Percentiles rank a stretch among this genome's conserved stretches.
Evolutionary conservation across 2,888 invertebrate species (phyloP).

Genomic region (Melipona beecheii): DNA sequence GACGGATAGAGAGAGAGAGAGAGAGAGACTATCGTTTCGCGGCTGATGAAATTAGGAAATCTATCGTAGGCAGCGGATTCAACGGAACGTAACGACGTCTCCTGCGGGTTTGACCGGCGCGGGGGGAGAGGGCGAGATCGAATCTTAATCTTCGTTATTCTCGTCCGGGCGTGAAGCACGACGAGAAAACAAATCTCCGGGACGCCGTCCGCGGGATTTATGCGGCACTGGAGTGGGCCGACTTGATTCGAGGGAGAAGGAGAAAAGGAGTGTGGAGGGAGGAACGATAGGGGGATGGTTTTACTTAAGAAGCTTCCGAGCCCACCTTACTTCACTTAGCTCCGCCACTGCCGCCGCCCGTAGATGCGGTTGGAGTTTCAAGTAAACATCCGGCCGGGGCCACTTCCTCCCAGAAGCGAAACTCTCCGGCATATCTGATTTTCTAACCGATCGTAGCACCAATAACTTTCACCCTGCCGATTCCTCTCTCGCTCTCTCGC

Average conservation of each 20-base stretch:
- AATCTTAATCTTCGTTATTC: conserved; percentile 68
- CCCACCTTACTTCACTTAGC: conserved; percentile 73
- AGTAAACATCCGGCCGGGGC: conserved; percentile 72
- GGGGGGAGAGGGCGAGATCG: background rate
- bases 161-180: conserved; percentile 58
- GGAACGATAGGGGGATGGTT: conserved; percentile 65
- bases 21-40: conserved; percentile 14
- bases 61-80: background rate
- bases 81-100: conserved; percentile 45
- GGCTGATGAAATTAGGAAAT: conserved; percentile 32
- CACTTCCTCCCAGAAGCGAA: conserved; percentile 69
- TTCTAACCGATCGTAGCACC: conserved; percentile 69
- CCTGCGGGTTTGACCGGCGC: background rate
- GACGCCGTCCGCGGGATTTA: conserved; percentile 59
- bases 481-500: background rate
- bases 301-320: conserved; percentile 74
- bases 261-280: background rate
- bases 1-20: background rate
- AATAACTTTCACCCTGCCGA: conserved; percentile 62
- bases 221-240: conserved; percentile 58
- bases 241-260: conserved; percentile 58
- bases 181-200: conserved; percentile 67
- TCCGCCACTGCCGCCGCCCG: conserved; percentile 13
- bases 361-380: conserved; percentile 73
- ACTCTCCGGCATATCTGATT: conserved; percentile 72